Conservation (phyloP, 2,797 vertebrate species). For the Calcarius lapponicus region DNA sequence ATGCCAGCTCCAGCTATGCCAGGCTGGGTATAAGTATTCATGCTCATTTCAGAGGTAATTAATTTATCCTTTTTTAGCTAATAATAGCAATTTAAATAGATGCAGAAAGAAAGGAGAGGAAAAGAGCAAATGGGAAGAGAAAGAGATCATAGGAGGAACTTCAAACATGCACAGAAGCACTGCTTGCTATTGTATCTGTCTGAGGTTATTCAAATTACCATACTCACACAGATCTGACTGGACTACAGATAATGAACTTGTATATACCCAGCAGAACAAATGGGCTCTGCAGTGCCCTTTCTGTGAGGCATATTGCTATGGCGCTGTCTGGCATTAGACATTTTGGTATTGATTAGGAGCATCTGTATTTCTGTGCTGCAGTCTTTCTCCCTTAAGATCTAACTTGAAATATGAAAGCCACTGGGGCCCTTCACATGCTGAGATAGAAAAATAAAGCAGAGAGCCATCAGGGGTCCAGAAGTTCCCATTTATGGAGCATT, state of each 20-base stretch:
- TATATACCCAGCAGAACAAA: constrained; percentile 37
- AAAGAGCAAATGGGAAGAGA: constrained; percentile 34
- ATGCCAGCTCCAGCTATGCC: background rate
- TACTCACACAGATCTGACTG: constrained; percentile 22
- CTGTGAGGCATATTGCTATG: constrained; percentile 24
- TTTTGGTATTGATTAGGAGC: constrained; percentile 17
- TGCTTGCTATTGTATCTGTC: background rate
- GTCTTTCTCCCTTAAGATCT: background rate
- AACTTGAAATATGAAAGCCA: background rate
- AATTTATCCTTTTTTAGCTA: constrained; percentile 46
- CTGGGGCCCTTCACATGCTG: background rate
- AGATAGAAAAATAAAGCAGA: background rate
- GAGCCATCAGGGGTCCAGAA: background rate
- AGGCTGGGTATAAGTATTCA: background rate
- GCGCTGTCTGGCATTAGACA: background rate
- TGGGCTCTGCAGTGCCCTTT: constrained; percentile 46
- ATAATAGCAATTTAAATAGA: constrained; percentile 1
- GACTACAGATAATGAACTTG: constrained; percentile 29
- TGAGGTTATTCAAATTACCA: constrained; percentile 42
- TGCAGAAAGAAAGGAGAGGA: background rate
- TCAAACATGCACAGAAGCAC: background rate
- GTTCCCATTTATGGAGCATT: background rate
- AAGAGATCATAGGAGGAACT: background rate
- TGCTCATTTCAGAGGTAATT: constrained; percentile 22
- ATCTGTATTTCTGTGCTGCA: constrained; percentile 42